Base-by-base conservation (phyloP, 2,113 vertebrate genomes). In the Regulus satrapa region DNA sequence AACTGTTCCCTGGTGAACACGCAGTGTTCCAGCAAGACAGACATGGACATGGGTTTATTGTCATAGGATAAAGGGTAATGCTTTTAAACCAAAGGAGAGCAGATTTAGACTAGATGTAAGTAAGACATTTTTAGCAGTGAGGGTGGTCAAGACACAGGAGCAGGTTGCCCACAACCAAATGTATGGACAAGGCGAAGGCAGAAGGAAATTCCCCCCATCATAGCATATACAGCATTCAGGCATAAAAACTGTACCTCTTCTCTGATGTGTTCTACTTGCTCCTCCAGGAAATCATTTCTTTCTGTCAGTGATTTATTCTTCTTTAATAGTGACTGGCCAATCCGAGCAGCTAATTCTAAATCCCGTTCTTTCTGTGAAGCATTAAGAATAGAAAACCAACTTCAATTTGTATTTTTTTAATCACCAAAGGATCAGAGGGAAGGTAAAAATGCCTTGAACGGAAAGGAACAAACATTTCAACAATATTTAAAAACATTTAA, bases 241-340 rank as follows among this genome's bases (percentile, higher is more conserved):
- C 4, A 8, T 12, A 79, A 74, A 62, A 38, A 20, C 25, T 96
- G 96, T 73, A 99, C 99, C 99, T 99, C 99, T 94, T 99, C 99
- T 83, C 99, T 97, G 91, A 99, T 99, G 97, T 99, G 99, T 36
- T 99, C 99, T 72, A 99, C 99, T 93, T 99, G 99, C 79, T 99
- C 99, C 95, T 99, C 99, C 89, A 99, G 97, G 43, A 99, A 97
- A 58, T 99, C 98, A 48, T 99, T 99, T 94, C 99, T 98, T 97
- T 99, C 99, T 6, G 98, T 99, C 28, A 99, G 97, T 6, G 98
- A 98, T 97, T 99, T 99, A 97, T 99, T 99, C 95, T 99, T 99
- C 98, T 99, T 99, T 93, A 99, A 80, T 91, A 99, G 97, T 0
- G 99, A 99, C 98, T 99, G 99, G 93, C 99, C 99, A 15, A 99